Percentiles rank a stretch among this genome's conserved stretches.
phyloP scores from a whole-genome alignment of 2,113 vertebrate genomes.

The Chloropsis cyanopogon region DNA sequence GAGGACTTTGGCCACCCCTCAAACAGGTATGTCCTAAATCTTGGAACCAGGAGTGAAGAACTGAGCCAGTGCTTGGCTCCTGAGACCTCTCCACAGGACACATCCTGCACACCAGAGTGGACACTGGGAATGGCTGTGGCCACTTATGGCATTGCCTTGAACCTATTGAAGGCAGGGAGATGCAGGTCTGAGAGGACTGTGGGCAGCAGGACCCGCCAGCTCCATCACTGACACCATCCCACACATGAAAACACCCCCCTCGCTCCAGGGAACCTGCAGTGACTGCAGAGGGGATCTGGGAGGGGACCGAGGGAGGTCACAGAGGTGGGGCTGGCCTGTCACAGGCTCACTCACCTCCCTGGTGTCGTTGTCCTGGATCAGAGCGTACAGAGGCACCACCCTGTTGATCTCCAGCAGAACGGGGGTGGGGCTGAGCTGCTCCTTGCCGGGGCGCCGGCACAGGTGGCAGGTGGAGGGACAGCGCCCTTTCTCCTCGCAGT shows the following conservation, averaged over 20 bases:
- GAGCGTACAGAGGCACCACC: constrained; percentile 87
- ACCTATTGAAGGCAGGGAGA: neutral
- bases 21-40: accelerated
- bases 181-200: neutral
- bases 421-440: constrained; percentile 87
- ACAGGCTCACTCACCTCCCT: constrained; percentile 82
- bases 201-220: neutral
- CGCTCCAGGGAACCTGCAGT: accelerated
- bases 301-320: neutral
- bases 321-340: neutral
- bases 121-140: neutral
- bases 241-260: neutral
- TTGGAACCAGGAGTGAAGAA: neutral
- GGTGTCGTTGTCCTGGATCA: constrained; percentile 94
- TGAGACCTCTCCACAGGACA: neutral
- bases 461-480: constrained; percentile 92
- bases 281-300: neutral
- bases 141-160: neutral
- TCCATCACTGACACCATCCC: neutral
- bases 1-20: neutral
- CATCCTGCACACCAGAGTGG: neutral
- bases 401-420: constrained; percentile 92
- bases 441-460: constrained; percentile 85
- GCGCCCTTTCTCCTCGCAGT: constrained; percentile 91
- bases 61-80: neutral